These are phyloP conservation scores for Chelonoidis abingdonii DNA, from an alignment of 2,113 vertebrate species.

Conservation along the genomic window DNA sequence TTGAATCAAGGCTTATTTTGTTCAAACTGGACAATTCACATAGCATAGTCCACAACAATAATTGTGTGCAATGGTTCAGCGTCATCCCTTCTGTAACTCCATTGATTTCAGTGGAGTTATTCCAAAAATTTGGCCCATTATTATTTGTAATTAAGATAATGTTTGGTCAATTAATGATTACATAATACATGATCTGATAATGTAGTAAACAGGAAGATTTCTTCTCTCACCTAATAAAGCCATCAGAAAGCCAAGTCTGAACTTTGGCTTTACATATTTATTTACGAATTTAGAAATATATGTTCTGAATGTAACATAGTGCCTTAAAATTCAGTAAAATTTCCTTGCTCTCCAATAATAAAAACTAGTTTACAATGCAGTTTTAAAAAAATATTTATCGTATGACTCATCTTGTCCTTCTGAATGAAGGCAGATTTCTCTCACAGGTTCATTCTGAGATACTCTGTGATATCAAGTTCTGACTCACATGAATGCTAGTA, in stretches of 20 bases:
- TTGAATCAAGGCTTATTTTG: rapidly evolving
- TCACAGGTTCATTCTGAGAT: neutral
- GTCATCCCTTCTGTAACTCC: neutral
- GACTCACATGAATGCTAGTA: rapidly evolving
- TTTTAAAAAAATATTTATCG: neutral
- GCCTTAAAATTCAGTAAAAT: neutral
- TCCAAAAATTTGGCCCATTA: neutral
- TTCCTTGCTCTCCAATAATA: neutral
- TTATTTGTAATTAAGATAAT: neutral
- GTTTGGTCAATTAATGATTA: neutral
- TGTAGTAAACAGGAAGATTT: neutral
- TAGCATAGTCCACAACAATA: neutral
- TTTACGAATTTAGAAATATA: rapidly evolving
- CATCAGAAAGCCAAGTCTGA: neutral
- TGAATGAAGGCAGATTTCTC: neutral
- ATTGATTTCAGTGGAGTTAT: neutral
- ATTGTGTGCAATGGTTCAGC: neutral
- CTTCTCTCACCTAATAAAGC: neutral
- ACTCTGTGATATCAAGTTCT: neutral
- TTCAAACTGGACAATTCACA: neutral
- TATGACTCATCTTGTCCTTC: neutral
- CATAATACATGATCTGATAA: neutral
- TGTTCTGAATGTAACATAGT: neutral
- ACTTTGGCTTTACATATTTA: neutral
- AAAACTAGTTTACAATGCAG: neutral